phyloP scores from a whole-genome alignment of 2,113 vertebrate species.

The Dicentrarchus labrax region DNA sequence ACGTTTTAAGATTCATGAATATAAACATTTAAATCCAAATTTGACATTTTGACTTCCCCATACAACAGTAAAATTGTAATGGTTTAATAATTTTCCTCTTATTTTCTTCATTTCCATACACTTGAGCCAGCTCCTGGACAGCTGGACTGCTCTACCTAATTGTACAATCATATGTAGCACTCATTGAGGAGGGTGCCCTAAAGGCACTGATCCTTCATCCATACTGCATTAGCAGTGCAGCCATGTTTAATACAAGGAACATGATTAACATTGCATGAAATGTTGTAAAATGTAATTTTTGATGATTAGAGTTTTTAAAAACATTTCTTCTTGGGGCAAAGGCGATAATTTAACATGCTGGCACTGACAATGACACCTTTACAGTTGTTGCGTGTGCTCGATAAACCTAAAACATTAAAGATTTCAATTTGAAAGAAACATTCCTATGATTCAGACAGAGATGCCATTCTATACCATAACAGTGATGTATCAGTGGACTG shows the following conservation, averaged over 20 bases:
- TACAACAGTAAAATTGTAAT: not conserved
- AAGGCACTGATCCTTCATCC: not conserved
- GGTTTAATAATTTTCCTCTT: not conserved
- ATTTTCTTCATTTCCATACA: not conserved
- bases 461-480: not conserved
- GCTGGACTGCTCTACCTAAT: not conserved
- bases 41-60: not conserved
- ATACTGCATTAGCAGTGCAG: not conserved
- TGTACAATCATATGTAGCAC: not conserved
- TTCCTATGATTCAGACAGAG: too few relatives aligned
- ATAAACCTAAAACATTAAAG: not conserved
- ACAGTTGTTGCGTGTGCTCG: not conserved
- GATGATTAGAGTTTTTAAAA: not conserved
- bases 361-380: not conserved
- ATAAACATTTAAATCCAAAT: not conserved
- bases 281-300: slow-evolving; percentile 5
- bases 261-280: slow-evolving; percentile 8
- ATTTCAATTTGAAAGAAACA: not conserved
- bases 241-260: not conserved
- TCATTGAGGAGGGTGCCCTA: not conserved
- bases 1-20: not conserved
- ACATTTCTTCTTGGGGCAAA: not conserved
- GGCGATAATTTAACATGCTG: not conserved
- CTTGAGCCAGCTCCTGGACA: not conserved
- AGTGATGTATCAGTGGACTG: not conserved